These are phyloP conservation scores for Rutilus rutilus DNA, from an alignment of 2,113 vertebrate species.

Conservation along the genomic window DNA sequence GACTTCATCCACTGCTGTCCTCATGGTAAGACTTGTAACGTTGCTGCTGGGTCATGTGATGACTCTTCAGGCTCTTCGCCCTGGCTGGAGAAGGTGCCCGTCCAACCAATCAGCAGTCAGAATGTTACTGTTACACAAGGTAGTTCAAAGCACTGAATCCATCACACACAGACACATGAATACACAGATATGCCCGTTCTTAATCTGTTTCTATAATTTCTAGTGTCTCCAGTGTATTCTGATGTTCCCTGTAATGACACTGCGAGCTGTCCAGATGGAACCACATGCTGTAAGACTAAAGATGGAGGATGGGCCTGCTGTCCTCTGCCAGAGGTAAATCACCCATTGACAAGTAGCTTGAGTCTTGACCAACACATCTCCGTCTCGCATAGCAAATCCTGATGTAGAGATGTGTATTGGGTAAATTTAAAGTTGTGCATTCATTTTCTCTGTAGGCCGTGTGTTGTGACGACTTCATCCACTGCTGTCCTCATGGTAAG, in stretches of 20 bases:
- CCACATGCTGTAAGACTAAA: conserved; percentile 61
- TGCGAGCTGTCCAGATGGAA: conserved; percentile 45
- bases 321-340: conserved; percentile 43
- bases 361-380: not conserved
- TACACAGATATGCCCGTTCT: not conserved
- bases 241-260: conserved; percentile 52
- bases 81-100: conserved; percentile 63
- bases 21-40: conserved; percentile 69
- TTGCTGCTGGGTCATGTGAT: conserved; percentile 63
- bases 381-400: not conserved
- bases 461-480: conserved; percentile 75
- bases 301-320: conserved; percentile 63
- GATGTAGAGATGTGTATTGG: not conserved
- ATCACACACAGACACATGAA: not conserved
- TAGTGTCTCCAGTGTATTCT: conserved; percentile 1
- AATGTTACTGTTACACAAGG: not conserved
- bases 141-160: not conserved
- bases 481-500: conserved; percentile 78
- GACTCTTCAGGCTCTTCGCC: conserved; percentile 33
- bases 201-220: not conserved
- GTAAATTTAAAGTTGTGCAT: not conserved
- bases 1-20: conserved; percentile 81
- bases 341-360: conserved; percentile 35
- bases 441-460: conserved; percentile 69
- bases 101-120: conserved; percentile 35